Evolutionary conservation across 2,888 invertebrate species (phyloP).

Genomic region (Koerneria pararmatus): DNA sequence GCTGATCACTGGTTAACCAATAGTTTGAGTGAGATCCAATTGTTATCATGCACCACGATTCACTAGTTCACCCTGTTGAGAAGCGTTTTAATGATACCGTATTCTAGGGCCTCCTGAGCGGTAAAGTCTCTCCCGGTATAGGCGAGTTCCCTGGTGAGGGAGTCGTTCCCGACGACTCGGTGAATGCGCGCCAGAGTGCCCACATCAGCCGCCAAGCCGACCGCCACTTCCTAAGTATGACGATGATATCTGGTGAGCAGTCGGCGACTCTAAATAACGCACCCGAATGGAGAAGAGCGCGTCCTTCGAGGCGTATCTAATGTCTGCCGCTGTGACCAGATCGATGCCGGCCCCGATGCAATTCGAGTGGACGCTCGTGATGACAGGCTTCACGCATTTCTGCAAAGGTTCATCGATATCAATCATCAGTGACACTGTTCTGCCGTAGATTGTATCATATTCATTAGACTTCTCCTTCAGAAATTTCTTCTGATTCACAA

Average conservation of each 20-base stretch:
- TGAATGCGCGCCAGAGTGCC: conserved; percentile 88
- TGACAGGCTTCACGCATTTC: conserved; percentile 80
- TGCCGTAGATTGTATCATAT: no score
- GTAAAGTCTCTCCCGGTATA: conserved; percentile 79
- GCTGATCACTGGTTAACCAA: no score
- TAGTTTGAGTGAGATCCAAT: no score
- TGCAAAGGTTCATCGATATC: conserved; percentile 47
- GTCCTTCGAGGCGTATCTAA: conserved; percentile 83
- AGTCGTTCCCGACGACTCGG: conserved; percentile 76
- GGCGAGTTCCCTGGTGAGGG: conserved; percentile 80
- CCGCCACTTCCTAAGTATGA: conserved; percentile 68
- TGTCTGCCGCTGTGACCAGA: conserved; percentile 82
- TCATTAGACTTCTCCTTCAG: no score
- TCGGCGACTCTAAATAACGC: no score
- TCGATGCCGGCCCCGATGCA: conserved; percentile 90
- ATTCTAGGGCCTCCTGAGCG: conserved; percentile 62
- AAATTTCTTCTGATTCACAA: conserved; percentile 16
- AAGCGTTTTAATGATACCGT: conserved; percentile 66
- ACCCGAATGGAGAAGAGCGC: conserved; percentile 84
- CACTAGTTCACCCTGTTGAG: no score
- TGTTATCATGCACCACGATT: no score
- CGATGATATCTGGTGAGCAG: not conserved
- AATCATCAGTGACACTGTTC: no score
- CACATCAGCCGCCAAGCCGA: conserved; percentile 89
- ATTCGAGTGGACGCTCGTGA: conserved; percentile 79